Percentiles rank a stretch among this genome's conserved stretches.
These are phyloP conservation scores for Coboldia fuscipes DNA, from an alignment of 1,140 invertebrate species.

Conservation along the genomic window DNA sequence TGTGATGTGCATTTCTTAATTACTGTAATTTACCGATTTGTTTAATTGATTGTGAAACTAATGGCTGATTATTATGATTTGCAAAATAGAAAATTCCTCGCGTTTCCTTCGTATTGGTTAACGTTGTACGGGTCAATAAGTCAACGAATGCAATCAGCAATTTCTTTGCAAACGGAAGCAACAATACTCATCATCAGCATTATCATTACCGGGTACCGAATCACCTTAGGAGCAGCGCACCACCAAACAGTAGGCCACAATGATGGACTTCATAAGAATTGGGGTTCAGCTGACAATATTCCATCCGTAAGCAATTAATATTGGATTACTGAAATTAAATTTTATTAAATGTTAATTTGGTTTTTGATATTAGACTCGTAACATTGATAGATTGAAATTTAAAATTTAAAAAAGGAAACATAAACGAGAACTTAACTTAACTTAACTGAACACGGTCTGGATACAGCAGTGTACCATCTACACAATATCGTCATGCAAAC, in stretches of 20 bases:
- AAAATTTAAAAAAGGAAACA: conserved; percentile 36
- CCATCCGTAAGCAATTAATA: conserved; percentile 26
- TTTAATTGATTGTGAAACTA: too few species aligned
- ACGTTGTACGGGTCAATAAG: conserved; percentile 73
- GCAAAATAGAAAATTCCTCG: conserved; percentile 72
- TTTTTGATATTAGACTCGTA: conserved; percentile 15
- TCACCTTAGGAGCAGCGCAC: not conserved
- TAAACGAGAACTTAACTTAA: conserved; percentile 31
- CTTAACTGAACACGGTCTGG: conserved; percentile 14
- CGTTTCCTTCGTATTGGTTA: conserved; percentile 78
- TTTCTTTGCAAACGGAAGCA: conserved; percentile 51
- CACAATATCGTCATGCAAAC: conserved; percentile 24
- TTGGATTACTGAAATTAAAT: conserved; percentile 1
- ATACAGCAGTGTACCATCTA: conserved; percentile 33
- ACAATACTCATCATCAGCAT: conserved; percentile 23
- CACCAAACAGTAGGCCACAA: conserved; percentile 4
- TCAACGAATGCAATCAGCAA: conserved; percentile 78
- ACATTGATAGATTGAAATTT: conserved; percentile 26
- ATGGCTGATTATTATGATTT: too few species aligned
- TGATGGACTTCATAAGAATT: conserved; percentile 52
- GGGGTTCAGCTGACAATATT: conserved; percentile 73
- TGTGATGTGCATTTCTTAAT: too few species aligned
- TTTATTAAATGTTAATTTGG: conserved; percentile 1
- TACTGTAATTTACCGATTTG: too few species aligned
- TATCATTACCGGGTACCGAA: conserved; percentile 10